Evolutionary conservation across 37 sponge, comb jelly and placozoan genomes (phyloP), one percentile per base, ranked within the genome.

Genomic region (Ianthella basta): DNA sequence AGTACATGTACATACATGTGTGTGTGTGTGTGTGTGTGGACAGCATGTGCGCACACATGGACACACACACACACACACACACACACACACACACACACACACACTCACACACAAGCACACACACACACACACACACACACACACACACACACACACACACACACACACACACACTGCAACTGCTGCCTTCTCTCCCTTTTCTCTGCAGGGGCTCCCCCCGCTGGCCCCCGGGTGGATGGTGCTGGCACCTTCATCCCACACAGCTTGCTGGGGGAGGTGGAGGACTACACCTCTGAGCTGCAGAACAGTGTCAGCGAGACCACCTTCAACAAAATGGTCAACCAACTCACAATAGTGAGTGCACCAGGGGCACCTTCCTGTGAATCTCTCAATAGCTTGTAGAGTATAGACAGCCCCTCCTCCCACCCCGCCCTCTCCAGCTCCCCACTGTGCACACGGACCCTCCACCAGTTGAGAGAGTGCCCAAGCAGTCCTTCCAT

Each of bases 201-300:
- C 24, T 5, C 24, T 18, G 37, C 73, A 89, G 90, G 91, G 20
- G 72, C 85, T 13, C 82, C 59, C 8, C 33, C 72, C 34, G n/a
- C 72, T 82, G 87, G 87, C 18, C 93, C 91, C 29, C 60, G 93
- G 30, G 87, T 83, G 66, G 86, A 92, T 39, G 63, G 61, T 55
- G 81, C 56, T 36, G 86, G 90, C 0, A 87, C 85, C 32, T 83
- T 95, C 33, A 0, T 95, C 21, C 37, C 84, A 2, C 96, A 95
- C 81, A 87, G 91, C 59, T 55, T 95, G n/a, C 74, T 95, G 33
- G 96, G 93, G 10, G 50, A 81, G 14, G 65, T 83, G 21, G 84
- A 87, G 36, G 93, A 92, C 70, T 92, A 81, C 64, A 34, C 83
- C 10, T 67, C 21, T 5, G 82, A 77, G 24, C 72, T 86, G n/a